A percentile compares a stretch with the other conserved stretches of the same genome.
These are phyloP conservation scores for Bubo scandiacus DNA, from an alignment of 2,113 vertebrate genomes.

Conservation along the genomic window DNA sequence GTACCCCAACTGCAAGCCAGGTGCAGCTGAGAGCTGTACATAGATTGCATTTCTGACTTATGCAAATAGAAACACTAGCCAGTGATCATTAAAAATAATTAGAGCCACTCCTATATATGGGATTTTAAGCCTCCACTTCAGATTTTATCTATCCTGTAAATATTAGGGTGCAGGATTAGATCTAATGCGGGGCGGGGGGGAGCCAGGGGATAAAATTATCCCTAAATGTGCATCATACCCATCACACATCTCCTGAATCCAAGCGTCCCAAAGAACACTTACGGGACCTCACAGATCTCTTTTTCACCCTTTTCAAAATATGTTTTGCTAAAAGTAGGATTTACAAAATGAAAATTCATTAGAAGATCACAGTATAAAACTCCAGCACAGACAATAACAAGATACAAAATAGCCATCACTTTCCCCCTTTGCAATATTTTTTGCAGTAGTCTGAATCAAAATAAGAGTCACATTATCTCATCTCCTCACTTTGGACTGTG, in stretches of 20 bases:
- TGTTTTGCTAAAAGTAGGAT: not conserved
- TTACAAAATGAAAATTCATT: not conserved
- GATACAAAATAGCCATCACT: not conserved
- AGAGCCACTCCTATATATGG: not conserved
- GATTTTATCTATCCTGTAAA: not conserved
- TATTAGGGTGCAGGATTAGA: not conserved
- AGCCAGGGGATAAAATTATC: not conserved
- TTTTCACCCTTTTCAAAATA: not conserved
- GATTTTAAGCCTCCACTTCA: not conserved
- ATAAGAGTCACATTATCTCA: not conserved
- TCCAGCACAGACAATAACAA: not conserved
- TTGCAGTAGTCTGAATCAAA: not conserved
- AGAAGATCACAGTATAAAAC: not conserved
- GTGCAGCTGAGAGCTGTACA: not conserved
- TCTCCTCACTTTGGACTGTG: not conserved
- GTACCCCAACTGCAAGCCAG: not conserved
- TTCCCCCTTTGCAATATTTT: not conserved
- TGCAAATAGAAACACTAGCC: not conserved
- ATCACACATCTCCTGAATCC: not conserved
- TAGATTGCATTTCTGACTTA: not conserved
- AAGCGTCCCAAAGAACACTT: not conserved
- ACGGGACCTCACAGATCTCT: not conserved
- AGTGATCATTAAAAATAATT: not conserved
- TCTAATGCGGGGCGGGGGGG: not conserved
- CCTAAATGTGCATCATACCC: not conserved